phyloP scores from a whole-genome alignment of 1,140 invertebrate species.

The Liolophura sinensis region DNA sequence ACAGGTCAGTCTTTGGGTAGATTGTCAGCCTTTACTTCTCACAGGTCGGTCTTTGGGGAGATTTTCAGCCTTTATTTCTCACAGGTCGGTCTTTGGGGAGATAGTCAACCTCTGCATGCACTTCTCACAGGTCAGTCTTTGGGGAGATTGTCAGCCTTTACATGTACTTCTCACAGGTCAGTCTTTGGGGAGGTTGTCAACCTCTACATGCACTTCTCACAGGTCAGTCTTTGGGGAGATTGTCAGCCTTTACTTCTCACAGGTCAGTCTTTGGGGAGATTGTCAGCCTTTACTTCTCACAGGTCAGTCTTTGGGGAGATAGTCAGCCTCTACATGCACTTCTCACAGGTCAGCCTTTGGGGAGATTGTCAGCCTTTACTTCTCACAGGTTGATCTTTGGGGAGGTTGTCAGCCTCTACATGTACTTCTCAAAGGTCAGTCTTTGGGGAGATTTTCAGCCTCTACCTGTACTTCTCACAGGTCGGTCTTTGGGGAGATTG shows the following conservation, averaged over 20 bases:
- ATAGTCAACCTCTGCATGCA: conserved; percentile 51
- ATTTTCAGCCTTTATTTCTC: conserved; percentile 50
- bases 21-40: conserved; percentile 51
- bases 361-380: conserved; percentile 51
- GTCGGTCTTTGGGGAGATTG: conserved; percentile 47
- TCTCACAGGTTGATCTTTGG: too few species aligned
- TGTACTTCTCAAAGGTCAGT: too few species aligned
- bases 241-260: conserved; percentile 50
- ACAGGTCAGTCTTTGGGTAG: too few species aligned
- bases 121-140: too few species aligned
- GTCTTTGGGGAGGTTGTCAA: conserved; percentile 43
- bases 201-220: conserved; percentile 52
- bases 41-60: conserved; percentile 47
- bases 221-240: too few species aligned
- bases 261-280: too few species aligned
- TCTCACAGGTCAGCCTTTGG: too few species aligned
- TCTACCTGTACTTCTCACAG: conserved; percentile 55
- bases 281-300: conserved; percentile 50
- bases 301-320: too few species aligned
- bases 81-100: conserved; percentile 47
- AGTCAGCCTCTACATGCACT: conserved; percentile 52
- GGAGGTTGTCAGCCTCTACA: conserved; percentile 49
- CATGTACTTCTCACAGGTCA: too few species aligned
- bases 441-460: conserved; percentile 43
- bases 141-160: conserved; percentile 48